Conservation (phyloP, 30 jellyfish, hydroid and myxozoan genomes). For the Hydractinia echinata region DNA sequence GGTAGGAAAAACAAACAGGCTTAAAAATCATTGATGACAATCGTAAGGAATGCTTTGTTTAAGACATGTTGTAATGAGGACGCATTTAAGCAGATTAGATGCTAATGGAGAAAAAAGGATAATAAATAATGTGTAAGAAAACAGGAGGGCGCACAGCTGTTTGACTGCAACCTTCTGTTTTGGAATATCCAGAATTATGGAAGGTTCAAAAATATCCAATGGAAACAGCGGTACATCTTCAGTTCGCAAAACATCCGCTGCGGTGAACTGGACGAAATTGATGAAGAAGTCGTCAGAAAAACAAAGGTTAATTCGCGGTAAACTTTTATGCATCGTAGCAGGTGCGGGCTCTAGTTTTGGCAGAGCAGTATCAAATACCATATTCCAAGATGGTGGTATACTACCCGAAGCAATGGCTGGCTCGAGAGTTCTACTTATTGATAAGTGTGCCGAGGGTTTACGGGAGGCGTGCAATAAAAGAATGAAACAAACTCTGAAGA, state of each 20-base stretch:
- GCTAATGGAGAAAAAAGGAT: too few species aligned
- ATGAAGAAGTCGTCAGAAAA: background rate
- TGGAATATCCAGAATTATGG: too few species aligned
- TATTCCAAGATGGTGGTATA: constrained; percentile 35
- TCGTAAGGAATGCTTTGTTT: too few species aligned
- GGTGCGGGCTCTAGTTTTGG: constrained; percentile 39
- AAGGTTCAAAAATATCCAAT: too few species aligned
- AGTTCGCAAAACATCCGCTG: background rate
- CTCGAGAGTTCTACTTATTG: constrained; percentile 25
- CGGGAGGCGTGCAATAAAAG: constrained; percentile 28
- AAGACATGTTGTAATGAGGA: too few species aligned
- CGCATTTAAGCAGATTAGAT: too few species aligned
- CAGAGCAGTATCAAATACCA: constrained; percentile 19
- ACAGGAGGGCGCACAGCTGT: too few species aligned
- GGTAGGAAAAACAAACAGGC: too few species aligned
- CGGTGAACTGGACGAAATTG: constrained; percentile 22
- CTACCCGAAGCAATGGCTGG: constrained; percentile 32
- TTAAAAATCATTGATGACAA: too few species aligned
- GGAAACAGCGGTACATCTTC: background rate
- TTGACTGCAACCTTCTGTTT: too few species aligned
- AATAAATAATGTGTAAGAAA: too few species aligned
- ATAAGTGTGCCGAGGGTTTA: constrained; percentile 29
- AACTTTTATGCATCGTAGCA: constrained; percentile 25
- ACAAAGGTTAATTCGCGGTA: constrained; percentile 22
- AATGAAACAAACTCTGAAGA: constrained; percentile 33